Evolutionary conservation across 2,888 invertebrate species (phyloP), one percentile per base, ranked within the genome.

Genomic region (Cryptus armator): DNA sequence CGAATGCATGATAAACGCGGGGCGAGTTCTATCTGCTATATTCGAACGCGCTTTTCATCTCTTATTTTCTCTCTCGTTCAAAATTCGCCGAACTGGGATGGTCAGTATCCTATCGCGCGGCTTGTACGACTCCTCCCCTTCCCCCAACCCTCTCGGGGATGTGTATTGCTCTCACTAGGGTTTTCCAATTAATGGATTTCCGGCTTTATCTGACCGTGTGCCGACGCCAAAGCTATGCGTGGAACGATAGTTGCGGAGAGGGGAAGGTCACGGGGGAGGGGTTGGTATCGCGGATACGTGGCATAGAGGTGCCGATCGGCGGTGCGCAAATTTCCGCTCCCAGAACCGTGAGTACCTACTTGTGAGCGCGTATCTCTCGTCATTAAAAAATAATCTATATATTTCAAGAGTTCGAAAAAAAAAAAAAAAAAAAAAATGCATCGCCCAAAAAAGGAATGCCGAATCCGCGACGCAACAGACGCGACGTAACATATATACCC

Each of bases 111-210:
- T 29, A 29, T 32, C 14, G 62, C 3, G 62, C 62, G 29, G 62
- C 62, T 62, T n/a, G 62, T 32, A 29, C 62, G n/a, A 62, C 62
- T 29, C 43, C n/a, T 7, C 44, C 24, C 72, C 16, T n/a, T n/a
- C 24, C 29, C 48, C 24, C 37, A 44, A 62, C 74, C 67, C 77
- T 67, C 24, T n/a, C 71, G 72, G 51, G 29, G 29, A 24, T 62
- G 67, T 68, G 79, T 75, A 79, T 87, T 86, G 84, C 86, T 79
- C 86, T 81, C 86, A 85, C 91, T 89, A 91, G 89, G 90, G 89
- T 92, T 92, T 92, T 91, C 91, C 92, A 91, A 92, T 92, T 92
- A 92, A 92, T 91, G 92, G 90, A 92, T 92, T 92, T 91, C 88
- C 90, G 89, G 90, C 88, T 90, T 90, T 91, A 91, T 89, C 88